These are phyloP conservation scores for Clarias magur DNA, from an alignment of 2,113 vertebrate genomes.

Conservation along the genomic window DNA sequence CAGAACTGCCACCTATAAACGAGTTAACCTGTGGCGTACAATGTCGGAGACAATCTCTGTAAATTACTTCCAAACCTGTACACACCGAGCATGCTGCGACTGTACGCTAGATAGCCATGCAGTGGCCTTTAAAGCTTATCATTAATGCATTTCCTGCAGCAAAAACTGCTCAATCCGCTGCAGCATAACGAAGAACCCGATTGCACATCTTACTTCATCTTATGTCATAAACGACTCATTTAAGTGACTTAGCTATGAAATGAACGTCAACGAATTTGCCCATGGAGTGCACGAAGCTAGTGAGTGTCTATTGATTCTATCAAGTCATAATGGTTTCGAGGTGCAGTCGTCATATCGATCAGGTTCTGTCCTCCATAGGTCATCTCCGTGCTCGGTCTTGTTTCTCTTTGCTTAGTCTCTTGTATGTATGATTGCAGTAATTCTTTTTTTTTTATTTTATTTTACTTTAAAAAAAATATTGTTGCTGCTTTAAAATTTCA, in stretches of 20 bases:
- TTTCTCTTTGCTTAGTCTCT: neutral
- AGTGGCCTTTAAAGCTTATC: constrained; percentile 19
- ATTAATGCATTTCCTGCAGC: constrained; percentile 31
- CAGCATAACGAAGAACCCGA: constrained; percentile 31
- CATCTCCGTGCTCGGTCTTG: neutral
- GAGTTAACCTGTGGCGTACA: neutral
- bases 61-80: neutral
- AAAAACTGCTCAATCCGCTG: constrained; percentile 15
- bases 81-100: neutral
- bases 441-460: neutral
- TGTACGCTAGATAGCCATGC: neutral
- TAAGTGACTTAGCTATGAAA: constrained; percentile 9
- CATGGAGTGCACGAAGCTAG: constrained; percentile 11
- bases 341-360: constrained; percentile 33
- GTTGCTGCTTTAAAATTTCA: neutral
- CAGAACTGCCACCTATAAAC: neutral
- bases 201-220: neutral
- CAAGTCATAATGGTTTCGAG: constrained; percentile 27
- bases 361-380: constrained; percentile 2
- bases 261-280: constrained; percentile 7
- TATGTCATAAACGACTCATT: constrained; percentile 26
- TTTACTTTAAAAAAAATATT: too few species aligned
- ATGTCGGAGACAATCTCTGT: neutral
- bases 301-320: constrained; percentile 35
- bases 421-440: neutral